Evolutionary conservation across 2,888 invertebrate genomes (phyloP).

Genomic region (Oasisia sp.): DNA sequence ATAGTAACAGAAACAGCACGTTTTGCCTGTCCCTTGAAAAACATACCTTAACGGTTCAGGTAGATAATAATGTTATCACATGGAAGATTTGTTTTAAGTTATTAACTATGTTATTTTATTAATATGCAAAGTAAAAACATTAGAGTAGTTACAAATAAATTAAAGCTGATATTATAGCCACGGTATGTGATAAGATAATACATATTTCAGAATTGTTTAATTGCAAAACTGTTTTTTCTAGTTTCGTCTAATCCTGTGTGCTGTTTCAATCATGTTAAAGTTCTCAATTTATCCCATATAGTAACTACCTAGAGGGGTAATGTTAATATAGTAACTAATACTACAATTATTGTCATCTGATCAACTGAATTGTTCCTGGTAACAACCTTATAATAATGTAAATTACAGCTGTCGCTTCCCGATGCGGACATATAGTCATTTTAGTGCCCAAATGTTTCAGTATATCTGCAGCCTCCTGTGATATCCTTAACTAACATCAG

Average conservation of each 20-base stretch:
- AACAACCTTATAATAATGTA: no score
- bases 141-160: neutral
- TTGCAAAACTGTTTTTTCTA: neutral
- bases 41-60: neutral
- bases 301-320: no score
- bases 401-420: no score
- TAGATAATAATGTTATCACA: neutral
- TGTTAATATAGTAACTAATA: no score
- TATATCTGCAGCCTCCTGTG: no score
- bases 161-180: neutral
- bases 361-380: no score
- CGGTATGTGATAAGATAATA: neutral
- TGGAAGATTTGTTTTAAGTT: neutral
- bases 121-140: neutral
- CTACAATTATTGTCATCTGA: no score
- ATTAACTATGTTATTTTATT: neutral
- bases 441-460: no score
- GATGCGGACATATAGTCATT: no score
- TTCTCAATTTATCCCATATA: neutral
- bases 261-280: neutral
- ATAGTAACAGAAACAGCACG: neutral
- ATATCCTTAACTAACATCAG: no score
- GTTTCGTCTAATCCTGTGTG: neutral
- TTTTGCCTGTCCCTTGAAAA: neutral
- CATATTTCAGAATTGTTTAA: neutral